Conservation (phyloP, 2,888 invertebrate species). For the Incurvaria masculella region DNA sequence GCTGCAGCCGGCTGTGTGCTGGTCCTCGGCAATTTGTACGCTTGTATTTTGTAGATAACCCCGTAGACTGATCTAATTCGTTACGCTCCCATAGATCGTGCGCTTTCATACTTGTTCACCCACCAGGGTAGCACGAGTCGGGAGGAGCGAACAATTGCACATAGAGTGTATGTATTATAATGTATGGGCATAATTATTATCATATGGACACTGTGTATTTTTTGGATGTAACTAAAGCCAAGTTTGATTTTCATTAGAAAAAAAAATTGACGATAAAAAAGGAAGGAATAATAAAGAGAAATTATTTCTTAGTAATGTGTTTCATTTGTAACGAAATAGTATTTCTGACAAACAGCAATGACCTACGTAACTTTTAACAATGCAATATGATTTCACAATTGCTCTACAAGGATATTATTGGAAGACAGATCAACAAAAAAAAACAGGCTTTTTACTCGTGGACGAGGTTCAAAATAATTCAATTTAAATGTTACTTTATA, state of each 20-base stretch:
- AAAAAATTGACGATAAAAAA: conserved; percentile 50
- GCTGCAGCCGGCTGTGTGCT: not conserved
- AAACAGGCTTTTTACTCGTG: too few species aligned
- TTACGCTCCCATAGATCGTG: not conserved
- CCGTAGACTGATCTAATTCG: not conserved
- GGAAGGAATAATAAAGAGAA: conserved; percentile 51
- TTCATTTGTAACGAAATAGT: conserved; percentile 36
- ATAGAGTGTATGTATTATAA: conserved; percentile 36
- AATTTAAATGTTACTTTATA: too few species aligned
- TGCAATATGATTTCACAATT: not conserved
- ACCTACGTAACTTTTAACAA: not conserved
- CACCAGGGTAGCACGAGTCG: not conserved
- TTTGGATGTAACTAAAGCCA: conserved; percentile 53
- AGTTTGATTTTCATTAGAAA: conserved; percentile 52
- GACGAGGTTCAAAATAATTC: too few species aligned
- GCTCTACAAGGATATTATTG: not conserved
- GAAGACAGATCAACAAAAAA: conserved; percentile 9
- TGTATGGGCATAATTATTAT: conserved; percentile 30
- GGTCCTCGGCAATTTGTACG: not conserved
- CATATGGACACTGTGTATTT: conserved; percentile 48
- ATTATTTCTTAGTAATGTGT: conserved; percentile 51
- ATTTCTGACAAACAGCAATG: conserved; percentile 4
- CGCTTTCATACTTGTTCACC: not conserved
- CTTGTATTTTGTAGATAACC: not conserved
- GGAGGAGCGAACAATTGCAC: conserved; percentile 2